Evolutionary conservation across 2,797 vertebrate species (phyloP), one percentile per base, ranked within the genome.

Genomic region (Nyctalus aviator): DNA sequence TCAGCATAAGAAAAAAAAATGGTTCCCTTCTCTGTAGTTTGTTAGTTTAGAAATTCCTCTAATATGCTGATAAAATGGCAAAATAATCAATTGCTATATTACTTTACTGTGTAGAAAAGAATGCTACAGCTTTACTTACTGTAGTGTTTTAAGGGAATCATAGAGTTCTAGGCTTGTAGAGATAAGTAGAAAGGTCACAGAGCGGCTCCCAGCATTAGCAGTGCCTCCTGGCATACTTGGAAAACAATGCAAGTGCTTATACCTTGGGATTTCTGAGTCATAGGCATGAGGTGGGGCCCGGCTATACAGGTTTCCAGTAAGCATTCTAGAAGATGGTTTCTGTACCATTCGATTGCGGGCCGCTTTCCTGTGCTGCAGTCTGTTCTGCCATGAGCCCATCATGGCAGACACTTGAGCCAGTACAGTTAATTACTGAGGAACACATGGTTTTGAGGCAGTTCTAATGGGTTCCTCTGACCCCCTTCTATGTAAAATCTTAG

Each of bases 41-140:
- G 64, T 77, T 85, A 69, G 50, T 69, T 81, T 95, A 87, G 37
- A 32, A 82, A 57, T 85, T 66, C 32, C 23, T 88, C 62, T 55
- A 53, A 59, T 32, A 53, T 83, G 46, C 41, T 73, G 23, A 44
- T 55, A 73, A 82, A 85, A 85, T 27, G 64, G 73, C 76, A 79
- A 30, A 59, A 68, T 44, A 83, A 57, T 88, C 18, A 25, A 13
- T 50, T 48, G 55, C 37, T 69, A 20, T 32, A 21, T 93, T 59
- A 18, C 41, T 75, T 86, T 69, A 62, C 44, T 35, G 10, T 84
- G 87, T 84, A 76, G 66, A 66, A 84, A 87, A 62, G 41, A 75
- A 23, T 84, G 32, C 41, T 53, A 46, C 10, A 18, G 27, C 93
- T 88, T 76, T 81, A 84, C 27, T 62, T 79, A 55, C n/a, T 35